Evolutionary conservation across 2,113 vertebrate genomes (phyloP).

Genomic region (Oncorhynchus kisutch): DNA sequence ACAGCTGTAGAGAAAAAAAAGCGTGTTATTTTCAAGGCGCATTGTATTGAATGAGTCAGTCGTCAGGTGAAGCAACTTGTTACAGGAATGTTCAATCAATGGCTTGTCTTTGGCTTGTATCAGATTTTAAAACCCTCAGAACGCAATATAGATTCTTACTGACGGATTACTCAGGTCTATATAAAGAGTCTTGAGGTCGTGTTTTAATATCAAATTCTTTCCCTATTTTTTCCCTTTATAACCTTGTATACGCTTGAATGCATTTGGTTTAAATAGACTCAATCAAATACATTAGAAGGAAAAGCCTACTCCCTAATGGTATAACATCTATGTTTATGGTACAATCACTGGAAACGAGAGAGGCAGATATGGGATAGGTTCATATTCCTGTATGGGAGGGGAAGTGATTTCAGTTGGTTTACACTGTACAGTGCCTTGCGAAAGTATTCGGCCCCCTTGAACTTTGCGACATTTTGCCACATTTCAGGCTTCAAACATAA

Average conservation of each 20-base stretch:
- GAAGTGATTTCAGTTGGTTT: no score
- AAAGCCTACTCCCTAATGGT: neutral
- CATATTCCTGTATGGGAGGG: neutral
- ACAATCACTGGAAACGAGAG: neutral
- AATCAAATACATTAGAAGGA: neutral
- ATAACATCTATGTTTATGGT: neutral
- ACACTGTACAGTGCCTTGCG: no score
- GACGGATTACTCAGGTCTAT: neutral
- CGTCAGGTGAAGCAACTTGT: constrained; percentile 14
- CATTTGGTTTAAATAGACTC: neutral
- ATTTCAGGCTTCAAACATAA: no score
- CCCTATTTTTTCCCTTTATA: constrained; percentile 6
- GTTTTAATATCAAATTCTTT: neutral
- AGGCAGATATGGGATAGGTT: neutral
- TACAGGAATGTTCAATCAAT: constrained; percentile 20
- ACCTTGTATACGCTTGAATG: neutral
- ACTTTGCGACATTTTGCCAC: no score
- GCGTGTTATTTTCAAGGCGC: constrained; percentile 33
- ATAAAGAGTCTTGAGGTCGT: constrained; percentile 3
- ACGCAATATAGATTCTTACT: constrained; percentile 29
- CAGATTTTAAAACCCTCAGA: constrained; percentile 13
- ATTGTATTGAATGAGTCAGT: neutral
- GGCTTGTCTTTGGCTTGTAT: neutral
- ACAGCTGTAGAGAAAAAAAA: constrained; percentile 9
- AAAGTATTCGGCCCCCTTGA: no score